Conservation (phyloP, 2,797 vertebrate genomes). For the Bothrops alternatus region DNA sequence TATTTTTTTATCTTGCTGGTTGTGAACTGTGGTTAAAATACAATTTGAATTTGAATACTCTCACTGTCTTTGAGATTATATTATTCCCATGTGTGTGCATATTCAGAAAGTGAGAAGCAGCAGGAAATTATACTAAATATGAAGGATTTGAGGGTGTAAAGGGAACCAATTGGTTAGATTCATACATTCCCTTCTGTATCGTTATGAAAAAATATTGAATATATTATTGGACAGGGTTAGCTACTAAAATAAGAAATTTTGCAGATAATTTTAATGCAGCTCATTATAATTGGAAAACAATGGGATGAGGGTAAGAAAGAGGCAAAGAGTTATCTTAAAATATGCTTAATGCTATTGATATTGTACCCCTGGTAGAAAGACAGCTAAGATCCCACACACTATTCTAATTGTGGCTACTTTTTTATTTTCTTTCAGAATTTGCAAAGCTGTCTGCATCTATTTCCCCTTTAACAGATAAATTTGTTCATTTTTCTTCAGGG, state of each 20-base stretch:
- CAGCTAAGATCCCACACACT: neutral
- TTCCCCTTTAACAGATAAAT: neutral
- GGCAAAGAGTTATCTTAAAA: neutral
- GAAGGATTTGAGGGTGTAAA: conserved; percentile 47
- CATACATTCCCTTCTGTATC: neutral
- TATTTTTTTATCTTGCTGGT: neutral
- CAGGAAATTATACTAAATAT: conserved; percentile 47
- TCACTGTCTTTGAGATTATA: neutral
- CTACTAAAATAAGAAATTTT: neutral
- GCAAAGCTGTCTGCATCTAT: neutral
- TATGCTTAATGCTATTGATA: neutral
- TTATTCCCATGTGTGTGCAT: neutral
- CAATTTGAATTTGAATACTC: neutral
- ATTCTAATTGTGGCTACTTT: conserved; percentile 14
- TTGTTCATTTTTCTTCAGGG: neutral
- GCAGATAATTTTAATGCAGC: neutral
- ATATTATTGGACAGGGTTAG: conserved; percentile 31
- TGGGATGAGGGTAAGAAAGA: conserved; percentile 9
- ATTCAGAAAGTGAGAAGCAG: conserved; percentile 42
- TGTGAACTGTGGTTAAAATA: neutral
- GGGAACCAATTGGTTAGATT: conserved; percentile 35
- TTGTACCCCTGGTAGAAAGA: neutral
- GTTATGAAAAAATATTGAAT: conserved; percentile 17
- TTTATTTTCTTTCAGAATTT: conserved; percentile 11
- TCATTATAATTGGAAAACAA: neutral